A percentile compares a stretch with the other conserved stretches of the same genome.
Evolutionary conservation across 2,888 invertebrate species (phyloP).

Genomic region (Noctuana brunneofusca): DNA sequence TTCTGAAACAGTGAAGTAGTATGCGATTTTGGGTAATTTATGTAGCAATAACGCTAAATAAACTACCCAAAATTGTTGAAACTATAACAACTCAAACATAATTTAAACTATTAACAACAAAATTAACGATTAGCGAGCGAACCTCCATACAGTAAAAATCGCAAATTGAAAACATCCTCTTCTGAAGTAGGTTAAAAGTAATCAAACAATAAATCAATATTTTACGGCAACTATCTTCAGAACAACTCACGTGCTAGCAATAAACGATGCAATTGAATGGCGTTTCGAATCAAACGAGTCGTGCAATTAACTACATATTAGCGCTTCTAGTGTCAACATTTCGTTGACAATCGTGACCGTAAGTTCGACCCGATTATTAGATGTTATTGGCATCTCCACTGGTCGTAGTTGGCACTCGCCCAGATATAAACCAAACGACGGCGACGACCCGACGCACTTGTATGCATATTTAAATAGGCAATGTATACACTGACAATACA

Average conservation of each 20-base stretch:
- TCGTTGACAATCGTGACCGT: slow-evolving; percentile 35
- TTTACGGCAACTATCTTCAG: background rate
- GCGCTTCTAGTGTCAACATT: slow-evolving; percentile 27
- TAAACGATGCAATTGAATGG: slow-evolving; percentile 4
- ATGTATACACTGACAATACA: slow-evolving; percentile 36
- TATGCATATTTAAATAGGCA: slow-evolving; percentile 49
- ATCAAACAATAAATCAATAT: background rate
- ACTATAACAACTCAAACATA: too few species aligned
- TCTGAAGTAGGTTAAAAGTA: too few species aligned
- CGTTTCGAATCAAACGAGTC: background rate
- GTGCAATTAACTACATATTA: slow-evolving; percentile 5
- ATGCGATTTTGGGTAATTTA: too few species aligned
- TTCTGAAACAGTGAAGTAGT: too few species aligned
- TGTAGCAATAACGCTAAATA: too few species aligned
- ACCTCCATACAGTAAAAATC: too few species aligned
- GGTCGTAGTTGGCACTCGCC: slow-evolving; percentile 56
- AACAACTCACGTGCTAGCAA: background rate
- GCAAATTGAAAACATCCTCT: too few species aligned
- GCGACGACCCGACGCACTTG: slow-evolving; percentile 53
- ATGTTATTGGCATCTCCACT: slow-evolving; percentile 51
- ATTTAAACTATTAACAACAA: too few species aligned
- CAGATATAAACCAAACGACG: slow-evolving; percentile 60
- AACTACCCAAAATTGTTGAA: too few species aligned
- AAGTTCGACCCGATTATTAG: slow-evolving; percentile 49
- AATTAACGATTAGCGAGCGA: too few species aligned